These are phyloP conservation scores for Taeniopygia guttata DNA, from an alignment of 2,797 vertebrate species.

Conservation along the genomic window DNA sequence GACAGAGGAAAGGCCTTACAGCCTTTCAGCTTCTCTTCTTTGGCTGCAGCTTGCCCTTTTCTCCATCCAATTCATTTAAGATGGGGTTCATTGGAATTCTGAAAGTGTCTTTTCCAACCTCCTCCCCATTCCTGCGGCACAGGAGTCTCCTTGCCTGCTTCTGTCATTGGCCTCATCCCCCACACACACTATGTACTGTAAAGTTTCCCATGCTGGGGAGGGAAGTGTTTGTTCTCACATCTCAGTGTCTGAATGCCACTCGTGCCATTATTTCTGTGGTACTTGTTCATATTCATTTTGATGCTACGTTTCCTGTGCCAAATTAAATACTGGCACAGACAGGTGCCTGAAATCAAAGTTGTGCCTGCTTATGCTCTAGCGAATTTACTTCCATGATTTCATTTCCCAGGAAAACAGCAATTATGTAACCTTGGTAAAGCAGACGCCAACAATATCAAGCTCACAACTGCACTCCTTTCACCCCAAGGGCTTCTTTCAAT, in stretches of 20 bases:
- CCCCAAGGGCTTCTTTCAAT: conserved; percentile 34
- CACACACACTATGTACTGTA: background rate
- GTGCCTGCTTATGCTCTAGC: conserved; percentile 14
- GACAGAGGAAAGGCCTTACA: conserved; percentile 41
- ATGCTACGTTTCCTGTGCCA: conserved; percentile 40
- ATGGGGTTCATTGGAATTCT: background rate
- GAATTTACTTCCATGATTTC: conserved; percentile 54
- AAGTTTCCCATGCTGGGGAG: background rate
- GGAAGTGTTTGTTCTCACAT: conserved; percentile 8
- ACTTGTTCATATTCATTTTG: conserved; percentile 33
- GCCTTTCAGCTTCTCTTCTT: conserved; percentile 7
- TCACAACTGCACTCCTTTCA: background rate
- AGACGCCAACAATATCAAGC: conserved; percentile 17
- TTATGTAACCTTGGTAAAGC: conserved; percentile 42
- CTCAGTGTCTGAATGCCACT: background rate
- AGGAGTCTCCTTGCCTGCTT: background rate
- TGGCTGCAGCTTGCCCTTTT: background rate
- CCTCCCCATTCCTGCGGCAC: background rate
- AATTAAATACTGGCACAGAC: conserved; percentile 55
- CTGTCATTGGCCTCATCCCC: background rate
- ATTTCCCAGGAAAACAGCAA: conserved; percentile 49
- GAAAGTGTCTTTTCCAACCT: background rate
- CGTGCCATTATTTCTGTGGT: conserved; percentile 39
- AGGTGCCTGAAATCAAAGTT: conserved; percentile 61
- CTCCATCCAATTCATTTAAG: background rate